Evolutionary conservation across 30 jellyfish, hydroid and myxozoan species (phyloP), one percentile per base, ranked within the genome.

Genomic region (Sanderia malayensis): DNA sequence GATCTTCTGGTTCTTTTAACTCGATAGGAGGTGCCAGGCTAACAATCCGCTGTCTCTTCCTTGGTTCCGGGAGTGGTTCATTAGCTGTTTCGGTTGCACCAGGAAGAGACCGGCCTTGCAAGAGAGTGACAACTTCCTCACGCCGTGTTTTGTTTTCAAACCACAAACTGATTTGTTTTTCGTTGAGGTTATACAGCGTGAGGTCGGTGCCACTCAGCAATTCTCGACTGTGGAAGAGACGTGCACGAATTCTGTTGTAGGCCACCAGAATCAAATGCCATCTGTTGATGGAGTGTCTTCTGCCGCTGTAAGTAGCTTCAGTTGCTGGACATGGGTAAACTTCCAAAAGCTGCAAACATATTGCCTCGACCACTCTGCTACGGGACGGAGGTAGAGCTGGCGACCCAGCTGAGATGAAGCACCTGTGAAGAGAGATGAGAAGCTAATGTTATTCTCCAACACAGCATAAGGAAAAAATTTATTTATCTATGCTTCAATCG

Each of bases 351-450:
- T 45, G 76, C 23, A 71, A 24, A 58, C 59, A 46, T 15, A 46
- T 55, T 17, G 84, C 84, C 58, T 71, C 84, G 1, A 71, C 84
- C 19, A 71, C 24, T 10, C 59, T 28, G 73, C 84, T 71, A 0
- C 61, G 60, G 18, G 32, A 21, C 15, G 84, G 84, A 0, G 84
- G 61, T 22, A 71, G 44, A 13, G 84, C 84, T 0, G 76, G 31
- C 7, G 76, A 47, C 0, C 31, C 60, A 29, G 74, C 77, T 4
- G 84, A 46, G 18, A 71, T 34, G 41, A 71, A 71, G 26, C 61
- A 49, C 24, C 64, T 49, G n/a, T n/a, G n/a, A n/a, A n/a, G n/a
- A n/a, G n/a, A n/a, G n/a, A n/a, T n/a, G n/a, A n/a, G n/a, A n/a
- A n/a, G n/a, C n/a, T n/a, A n/a, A n/a, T n/a, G n/a, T n/a, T n/a